phyloP scores from a whole-genome alignment of 2,113 vertebrate species.

The Pterocles gutturalis region DNA sequence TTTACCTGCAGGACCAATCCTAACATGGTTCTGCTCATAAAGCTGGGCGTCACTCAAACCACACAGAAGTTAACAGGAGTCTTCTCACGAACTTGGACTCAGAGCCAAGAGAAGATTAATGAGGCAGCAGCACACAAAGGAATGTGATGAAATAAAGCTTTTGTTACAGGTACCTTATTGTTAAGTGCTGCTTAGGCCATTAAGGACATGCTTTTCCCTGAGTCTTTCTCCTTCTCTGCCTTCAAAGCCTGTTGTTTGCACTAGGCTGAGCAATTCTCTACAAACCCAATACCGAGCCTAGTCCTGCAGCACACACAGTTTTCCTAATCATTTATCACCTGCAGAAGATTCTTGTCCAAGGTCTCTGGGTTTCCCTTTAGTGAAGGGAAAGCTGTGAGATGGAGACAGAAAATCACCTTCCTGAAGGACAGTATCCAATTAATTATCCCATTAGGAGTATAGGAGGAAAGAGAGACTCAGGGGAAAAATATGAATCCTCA shows the following conservation, averaged over 20 bases:
- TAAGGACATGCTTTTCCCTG: background rate
- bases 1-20: background rate
- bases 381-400: background rate
- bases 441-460: background rate
- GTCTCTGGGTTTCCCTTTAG: background rate
- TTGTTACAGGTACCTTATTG: background rate
- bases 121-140: background rate
- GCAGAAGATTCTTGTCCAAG: background rate
- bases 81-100: background rate
- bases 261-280: background rate
- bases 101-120: background rate
- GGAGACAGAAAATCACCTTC: background rate
- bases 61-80: background rate
- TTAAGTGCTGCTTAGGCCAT: background rate
- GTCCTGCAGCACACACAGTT: background rate
- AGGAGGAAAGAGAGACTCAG: background rate
- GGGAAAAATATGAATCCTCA: fast-evolving
- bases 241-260: background rate
- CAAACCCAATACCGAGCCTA: background rate
- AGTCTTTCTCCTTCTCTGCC: background rate
- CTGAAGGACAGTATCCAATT: background rate
- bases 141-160: background rate
- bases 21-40: background rate
- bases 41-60: background rate
- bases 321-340: background rate